A percentile compares a stretch with the other conserved stretches of the same genome.
Conservation (phyloP, 2,888 invertebrate species). For the Pocota personata region DNA sequence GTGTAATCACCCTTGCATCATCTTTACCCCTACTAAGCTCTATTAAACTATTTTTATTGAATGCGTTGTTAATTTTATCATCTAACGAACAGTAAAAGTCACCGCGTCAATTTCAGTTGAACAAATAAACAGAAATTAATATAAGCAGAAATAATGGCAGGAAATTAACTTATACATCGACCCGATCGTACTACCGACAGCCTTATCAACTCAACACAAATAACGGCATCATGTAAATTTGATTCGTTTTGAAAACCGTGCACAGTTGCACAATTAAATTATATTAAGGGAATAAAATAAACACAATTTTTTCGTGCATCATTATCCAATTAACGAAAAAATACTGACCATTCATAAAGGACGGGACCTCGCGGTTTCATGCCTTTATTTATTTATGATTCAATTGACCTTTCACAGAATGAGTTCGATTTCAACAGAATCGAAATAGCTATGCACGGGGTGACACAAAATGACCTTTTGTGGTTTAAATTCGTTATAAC, state of each 20-base stretch:
- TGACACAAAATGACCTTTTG: too few species aligned
- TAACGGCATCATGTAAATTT: conserved; percentile 29
- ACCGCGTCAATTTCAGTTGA: neutral
- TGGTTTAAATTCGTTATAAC: too few species aligned
- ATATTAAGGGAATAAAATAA: conserved; percentile 52
- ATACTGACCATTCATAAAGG: neutral
- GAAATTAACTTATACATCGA: conserved; percentile 2
- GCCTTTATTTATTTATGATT: conserved; percentile 25
- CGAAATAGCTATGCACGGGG: neutral
- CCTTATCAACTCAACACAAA: neutral
- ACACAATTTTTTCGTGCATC: conserved; percentile 29
- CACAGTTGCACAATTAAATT: conserved; percentile 46
- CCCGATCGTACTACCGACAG: neutral
- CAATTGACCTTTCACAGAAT: conserved; percentile 14
- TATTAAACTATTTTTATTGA: conserved; percentile 1
- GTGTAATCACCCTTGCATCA: neutral
- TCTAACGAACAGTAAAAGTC: neutral
- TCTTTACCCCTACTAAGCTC: neutral
- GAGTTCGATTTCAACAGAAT: neutral
- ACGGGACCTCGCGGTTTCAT: conserved; percentile 2
- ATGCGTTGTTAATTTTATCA: neutral
- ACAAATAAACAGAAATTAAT: conserved; percentile 2
- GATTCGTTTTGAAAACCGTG: neutral
- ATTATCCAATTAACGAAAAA: conserved; percentile 47
- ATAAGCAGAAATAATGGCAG: conserved; percentile 4